Evolutionary conservation across 2,888 invertebrate genomes (phyloP).

Genomic region (Seira ritae): DNA sequence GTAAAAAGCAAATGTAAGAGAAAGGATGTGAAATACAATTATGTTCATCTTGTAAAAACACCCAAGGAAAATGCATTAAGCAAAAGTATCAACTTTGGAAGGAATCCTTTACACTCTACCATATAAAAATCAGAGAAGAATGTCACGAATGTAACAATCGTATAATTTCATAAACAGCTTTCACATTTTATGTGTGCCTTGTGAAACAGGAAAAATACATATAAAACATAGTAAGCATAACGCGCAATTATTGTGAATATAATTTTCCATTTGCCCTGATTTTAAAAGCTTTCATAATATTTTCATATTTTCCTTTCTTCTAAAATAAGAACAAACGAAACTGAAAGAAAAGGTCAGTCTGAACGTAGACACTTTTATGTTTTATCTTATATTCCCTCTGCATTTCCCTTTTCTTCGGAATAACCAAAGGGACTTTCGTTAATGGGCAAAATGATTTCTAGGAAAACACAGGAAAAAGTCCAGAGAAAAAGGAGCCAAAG

Average conservation of each 20-base stretch:
- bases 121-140: no score
- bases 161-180: neutral
- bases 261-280: neutral
- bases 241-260: neutral
- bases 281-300: slow-evolving; percentile 11
- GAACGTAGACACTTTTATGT: neutral
- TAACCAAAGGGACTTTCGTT: slow-evolving; percentile 29
- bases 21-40: neutral
- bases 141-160: neutral
- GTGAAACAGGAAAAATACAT: neutral
- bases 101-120: no score
- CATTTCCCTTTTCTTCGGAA: neutral
- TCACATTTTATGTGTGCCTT: neutral
- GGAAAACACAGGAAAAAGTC: slow-evolving; percentile 9
- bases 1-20: neutral
- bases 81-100: no score
- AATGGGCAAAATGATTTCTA: slow-evolving; percentile 40
- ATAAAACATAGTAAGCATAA: slow-evolving; percentile 3
- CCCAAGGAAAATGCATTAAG: no score
- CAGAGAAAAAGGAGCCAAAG: neutral
- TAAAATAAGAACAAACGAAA: neutral
- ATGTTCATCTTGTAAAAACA: neutral
- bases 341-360: neutral
- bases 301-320: slow-evolving; percentile 1
- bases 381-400: neutral